Percentiles rank a stretch among this genome's conserved stretches.
These are phyloP conservation scores for Drosophila kepulauana DNA, from an alignment of 1,140 invertebrate genomes.

Conservation along the genomic window DNA sequence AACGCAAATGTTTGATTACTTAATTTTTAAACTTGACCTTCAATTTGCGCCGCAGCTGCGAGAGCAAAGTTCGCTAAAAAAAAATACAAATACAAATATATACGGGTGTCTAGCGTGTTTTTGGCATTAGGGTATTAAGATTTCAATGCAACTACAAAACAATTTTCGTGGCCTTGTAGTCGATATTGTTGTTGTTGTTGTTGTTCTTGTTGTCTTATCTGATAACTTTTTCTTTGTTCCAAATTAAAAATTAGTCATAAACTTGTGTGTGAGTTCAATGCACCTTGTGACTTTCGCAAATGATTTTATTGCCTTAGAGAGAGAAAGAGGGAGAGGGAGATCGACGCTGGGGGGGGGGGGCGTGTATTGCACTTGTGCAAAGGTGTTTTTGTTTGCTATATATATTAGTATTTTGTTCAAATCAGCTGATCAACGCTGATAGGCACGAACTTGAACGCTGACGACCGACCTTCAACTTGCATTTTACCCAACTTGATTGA, in stretches of 20 bases:
- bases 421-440: slow-evolving; percentile 34
- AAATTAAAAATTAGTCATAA: slow-evolving; percentile 54
- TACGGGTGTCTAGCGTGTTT: not conserved
- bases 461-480: slow-evolving; percentile 59
- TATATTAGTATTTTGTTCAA: slow-evolving; percentile 9
- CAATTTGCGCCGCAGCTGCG: slow-evolving; percentile 1
- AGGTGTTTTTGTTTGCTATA: slow-evolving; percentile 13
- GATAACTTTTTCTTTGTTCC: slow-evolving; percentile 38
- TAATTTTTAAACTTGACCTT: slow-evolving; percentile 40
- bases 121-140: slow-evolving; percentile 32
- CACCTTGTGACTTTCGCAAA: slow-evolving; percentile 50
- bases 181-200: not conserved
- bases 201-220: slow-evolving; percentile 30
- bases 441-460: slow-evolving; percentile 4
- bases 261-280: slow-evolving; percentile 61
- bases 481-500: slow-evolving; percentile 11
- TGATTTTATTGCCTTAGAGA: slow-evolving; percentile 7
- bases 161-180: slow-evolving; percentile 16
- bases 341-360: not conserved
- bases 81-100: not conserved
- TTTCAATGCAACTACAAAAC: not conserved
- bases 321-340: not conserved
- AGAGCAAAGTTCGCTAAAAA: slow-evolving; percentile 9
- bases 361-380: slow-evolving; percentile 53
- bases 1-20: not conserved